Percentiles rank a stretch among this genome's conserved stretches.
Evolutionary conservation across 2,888 invertebrate species (phyloP).

Genomic region (Anodontia alba): DNA sequence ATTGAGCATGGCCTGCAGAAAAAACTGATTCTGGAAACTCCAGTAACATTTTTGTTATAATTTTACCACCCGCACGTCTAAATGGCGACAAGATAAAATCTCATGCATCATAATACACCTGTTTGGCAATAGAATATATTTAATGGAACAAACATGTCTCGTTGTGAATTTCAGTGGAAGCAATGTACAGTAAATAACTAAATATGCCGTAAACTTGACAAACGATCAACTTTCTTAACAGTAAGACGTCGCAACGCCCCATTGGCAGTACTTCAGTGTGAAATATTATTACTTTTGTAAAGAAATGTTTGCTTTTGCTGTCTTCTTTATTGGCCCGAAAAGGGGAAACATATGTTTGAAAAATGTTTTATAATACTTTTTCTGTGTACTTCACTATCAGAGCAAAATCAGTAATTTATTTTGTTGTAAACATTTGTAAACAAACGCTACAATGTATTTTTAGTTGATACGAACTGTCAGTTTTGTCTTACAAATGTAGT

Average conservation of each 20-base stretch:
- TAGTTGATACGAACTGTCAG: no score
- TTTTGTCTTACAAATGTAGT: no score
- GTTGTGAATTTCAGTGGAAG: background rate
- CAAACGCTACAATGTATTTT: no score
- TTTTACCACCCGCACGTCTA: background rate
- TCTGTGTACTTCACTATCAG: background rate
- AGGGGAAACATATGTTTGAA: background rate
- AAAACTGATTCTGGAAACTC: no score
- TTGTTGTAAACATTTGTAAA: background rate
- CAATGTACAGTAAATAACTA: background rate
- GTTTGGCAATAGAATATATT: conserved; percentile 7
- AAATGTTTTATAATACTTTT: background rate
- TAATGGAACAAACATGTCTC: conserved; percentile 1
- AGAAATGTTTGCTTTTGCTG: background rate
- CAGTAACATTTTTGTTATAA: no score
- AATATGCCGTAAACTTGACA: background rate
- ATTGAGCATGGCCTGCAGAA: no score
- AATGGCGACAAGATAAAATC: conserved; percentile 6
- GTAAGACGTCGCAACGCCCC: conserved; percentile 1
- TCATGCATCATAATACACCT: conserved; percentile 10
- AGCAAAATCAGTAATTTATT: background rate
- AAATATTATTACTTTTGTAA: background rate
- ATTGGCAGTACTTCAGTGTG: background rate
- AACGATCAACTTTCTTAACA: background rate
- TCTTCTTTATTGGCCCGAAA: background rate